Base-by-base conservation (phyloP, 2,888 invertebrate genomes). In the Anodontia alba region DNA sequence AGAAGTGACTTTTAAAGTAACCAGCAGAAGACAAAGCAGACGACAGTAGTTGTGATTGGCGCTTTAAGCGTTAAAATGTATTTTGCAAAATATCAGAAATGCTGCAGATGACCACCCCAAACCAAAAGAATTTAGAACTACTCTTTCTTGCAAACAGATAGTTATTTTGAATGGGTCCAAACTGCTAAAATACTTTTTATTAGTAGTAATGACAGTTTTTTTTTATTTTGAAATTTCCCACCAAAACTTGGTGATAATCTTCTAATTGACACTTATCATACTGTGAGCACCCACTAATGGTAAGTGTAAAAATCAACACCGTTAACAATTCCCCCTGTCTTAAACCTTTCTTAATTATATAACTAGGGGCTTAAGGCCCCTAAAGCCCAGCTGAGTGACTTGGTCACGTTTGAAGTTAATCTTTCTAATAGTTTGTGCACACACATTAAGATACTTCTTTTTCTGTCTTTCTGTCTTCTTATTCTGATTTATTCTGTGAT, bases 291-390 rank as follows among this genome's bases (percentile, higher is more conserved):
- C 2, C 69, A 42, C 69, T 69, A 69, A 62, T 42, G 15, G 36
- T 49, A 57, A 80, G 80, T 69, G 73, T 54, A 67, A 80, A 73
- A 80, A 76, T 68, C 80, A 80, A 80, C 80, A 80, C 80, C 43
- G 31, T 80, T 69, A 73, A 43, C 49, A 62, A 62, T 62, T 5
- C 20, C 10, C 33, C 15, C 31, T 62, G 62, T 62, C 62, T 62
- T 62, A 62, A 62, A 29, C 33, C 33, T 62, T 29, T 33, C n/a
- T 29, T 62, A 62, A 62, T 62, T 31, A 62, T 62, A 33, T 62
- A 62, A 62, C 62, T 62, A 62, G 62, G 62, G 62, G 62, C 62
- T 62, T 62, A 62, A 20, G 62, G 62, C 33, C 33, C 33, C 62
- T 33, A 62, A 62, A 62, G 33, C 62, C 62, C 62, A 62, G 62